Evolutionary conservation across 92 coral and sea anemone species (phyloP).

Genomic region (Diadumene lineata): DNA sequence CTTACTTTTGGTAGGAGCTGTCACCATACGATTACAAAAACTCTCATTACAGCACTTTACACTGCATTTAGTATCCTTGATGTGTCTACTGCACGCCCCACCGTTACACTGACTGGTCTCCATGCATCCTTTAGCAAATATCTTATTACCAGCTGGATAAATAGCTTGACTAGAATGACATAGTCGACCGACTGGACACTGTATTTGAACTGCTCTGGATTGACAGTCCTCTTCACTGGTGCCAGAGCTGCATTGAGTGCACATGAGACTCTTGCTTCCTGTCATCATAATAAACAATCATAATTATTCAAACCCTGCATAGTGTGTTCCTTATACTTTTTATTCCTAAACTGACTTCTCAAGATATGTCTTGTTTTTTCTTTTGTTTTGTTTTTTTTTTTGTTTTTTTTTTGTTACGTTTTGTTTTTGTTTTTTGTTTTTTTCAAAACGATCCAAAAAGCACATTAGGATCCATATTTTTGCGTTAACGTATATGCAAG

Average conservation of each 20-base stretch:
- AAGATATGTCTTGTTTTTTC: no score
- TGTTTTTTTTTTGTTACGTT: no score
- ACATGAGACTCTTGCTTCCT: not conserved
- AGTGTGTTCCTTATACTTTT: no score
- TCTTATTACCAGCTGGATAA: not conserved
- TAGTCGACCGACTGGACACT: not conserved
- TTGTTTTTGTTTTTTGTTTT: no score
- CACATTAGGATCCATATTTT: no score
- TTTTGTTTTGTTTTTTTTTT: no score
- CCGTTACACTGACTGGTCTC: not conserved
- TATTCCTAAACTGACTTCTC: no score
- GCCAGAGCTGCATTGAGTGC: conserved; percentile 5
- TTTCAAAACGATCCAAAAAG: no score
- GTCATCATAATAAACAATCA: not conserved
- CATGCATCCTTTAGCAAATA: conserved; percentile 32
- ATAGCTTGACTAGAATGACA: conserved; percentile 13
- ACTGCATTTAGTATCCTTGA: no score
- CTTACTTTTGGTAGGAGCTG: not conserved
- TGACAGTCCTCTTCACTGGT: conserved; percentile 14
- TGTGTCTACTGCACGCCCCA: no score
- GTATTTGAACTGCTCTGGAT: not conserved
- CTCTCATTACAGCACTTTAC: conserved; percentile 14
- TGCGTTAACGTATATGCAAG: no score
- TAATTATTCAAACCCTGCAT: not conserved
- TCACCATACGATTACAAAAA: not conserved